phyloP scores from a whole-genome alignment of 64 coral and sea anemone genomes.

The Trachythela sp. region DNA sequence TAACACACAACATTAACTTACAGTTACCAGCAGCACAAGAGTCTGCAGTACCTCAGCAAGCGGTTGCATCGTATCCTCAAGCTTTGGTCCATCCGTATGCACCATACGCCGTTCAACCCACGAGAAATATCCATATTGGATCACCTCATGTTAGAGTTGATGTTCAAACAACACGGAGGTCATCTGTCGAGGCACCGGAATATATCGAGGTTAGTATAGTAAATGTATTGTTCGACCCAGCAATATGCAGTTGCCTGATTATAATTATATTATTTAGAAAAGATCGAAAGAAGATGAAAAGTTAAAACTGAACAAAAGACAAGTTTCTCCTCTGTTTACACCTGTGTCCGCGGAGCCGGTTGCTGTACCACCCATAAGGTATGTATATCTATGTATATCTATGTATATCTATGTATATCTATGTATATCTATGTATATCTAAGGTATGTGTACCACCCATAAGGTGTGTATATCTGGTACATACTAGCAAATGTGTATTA shows the following conservation, averaged over 20 bases:
- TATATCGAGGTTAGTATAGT: background rate
- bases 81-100: slow-evolving; percentile 19
- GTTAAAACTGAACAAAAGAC: slow-evolving; percentile 2
- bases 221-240: background rate
- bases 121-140: slow-evolving; percentile 78
- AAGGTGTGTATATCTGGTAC: background rate
- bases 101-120: slow-evolving; percentile 25
- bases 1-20: background rate
- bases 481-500: no score
- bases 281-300: background rate
- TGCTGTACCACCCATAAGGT: slow-evolving; percentile 34
- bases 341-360: slow-evolving; percentile 15
- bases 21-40: background rate
- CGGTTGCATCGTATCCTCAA: background rate
- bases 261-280: background rate
- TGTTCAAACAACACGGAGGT: slow-evolving; percentile 78
- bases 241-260: no score
- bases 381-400: background rate
- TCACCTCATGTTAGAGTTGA: slow-evolving; percentile 85
- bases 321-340: slow-evolving; percentile 38
- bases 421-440: no score
- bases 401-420: no score
- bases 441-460: background rate
- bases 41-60: background rate
- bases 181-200: slow-evolving; percentile 29